Percentiles rank a stretch among this genome's conserved stretches.
Evolutionary conservation across 2,888 invertebrate species (phyloP).

Genomic region (Pseudococcus viburni): DNA sequence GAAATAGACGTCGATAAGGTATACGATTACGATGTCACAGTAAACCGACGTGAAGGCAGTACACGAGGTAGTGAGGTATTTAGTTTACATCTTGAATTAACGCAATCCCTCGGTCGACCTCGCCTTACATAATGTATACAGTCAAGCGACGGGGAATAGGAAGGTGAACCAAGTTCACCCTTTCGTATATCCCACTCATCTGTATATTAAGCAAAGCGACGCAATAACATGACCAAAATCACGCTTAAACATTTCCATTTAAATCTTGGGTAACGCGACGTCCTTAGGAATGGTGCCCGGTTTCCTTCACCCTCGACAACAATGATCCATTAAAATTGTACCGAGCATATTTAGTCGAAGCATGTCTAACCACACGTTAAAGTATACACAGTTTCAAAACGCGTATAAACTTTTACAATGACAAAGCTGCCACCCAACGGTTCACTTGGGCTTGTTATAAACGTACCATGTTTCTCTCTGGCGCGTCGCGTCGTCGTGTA

Average conservation of each 20-base stretch:
- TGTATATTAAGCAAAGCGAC: neutral
- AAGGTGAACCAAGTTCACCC: neutral
- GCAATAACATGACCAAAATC: slow-evolving; percentile 42
- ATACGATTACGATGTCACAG: slow-evolving; percentile 15
- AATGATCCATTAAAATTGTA: slow-evolving; percentile 41
- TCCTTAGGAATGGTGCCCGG: neutral
- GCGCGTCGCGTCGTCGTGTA: neutral
- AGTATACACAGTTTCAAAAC: slow-evolving; percentile 33
- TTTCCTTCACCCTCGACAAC: neutral
- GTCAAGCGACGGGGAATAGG: neutral
- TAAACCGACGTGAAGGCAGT: neutral
- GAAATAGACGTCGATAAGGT: neutral
- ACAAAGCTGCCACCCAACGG: slow-evolving; percentile 9
- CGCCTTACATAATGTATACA: neutral
- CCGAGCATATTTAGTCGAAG: slow-evolving; percentile 29
- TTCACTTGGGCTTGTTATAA: slow-evolving; percentile 20
- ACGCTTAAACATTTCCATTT: slow-evolving; percentile 21
- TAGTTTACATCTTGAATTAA: slow-evolving; percentile 47
- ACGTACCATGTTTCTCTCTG: neutral
- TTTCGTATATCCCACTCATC: neutral
- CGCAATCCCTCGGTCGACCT: neutral
- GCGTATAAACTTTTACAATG: slow-evolving; percentile 34
- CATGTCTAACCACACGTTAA: slow-evolving; percentile 43
- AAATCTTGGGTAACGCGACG: neutral
- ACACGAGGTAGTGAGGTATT: neutral